phyloP scores from a whole-genome alignment of 2,888 invertebrate genomes.

The Macroteleia sp. region DNA sequence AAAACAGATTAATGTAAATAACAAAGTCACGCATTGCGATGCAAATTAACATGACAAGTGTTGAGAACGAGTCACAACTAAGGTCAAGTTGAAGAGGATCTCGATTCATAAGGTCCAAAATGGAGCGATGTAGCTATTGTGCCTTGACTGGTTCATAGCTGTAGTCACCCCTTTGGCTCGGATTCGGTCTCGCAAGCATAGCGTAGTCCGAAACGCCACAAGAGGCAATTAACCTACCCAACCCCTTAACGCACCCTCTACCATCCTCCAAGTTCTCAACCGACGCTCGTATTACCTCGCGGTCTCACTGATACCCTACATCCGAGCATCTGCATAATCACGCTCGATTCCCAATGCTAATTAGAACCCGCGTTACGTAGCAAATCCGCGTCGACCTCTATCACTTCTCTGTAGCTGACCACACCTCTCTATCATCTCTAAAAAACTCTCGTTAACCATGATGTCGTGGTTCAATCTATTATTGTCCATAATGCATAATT shows the following conservation, averaged over 20 bases:
- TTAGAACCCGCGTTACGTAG: constrained; percentile 78
- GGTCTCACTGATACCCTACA: constrained; percentile 74
- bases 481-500: too few relatives aligned
- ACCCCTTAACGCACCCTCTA: constrained; percentile 71
- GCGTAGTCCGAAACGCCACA: constrained; percentile 77
- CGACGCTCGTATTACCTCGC: constrained; percentile 43
- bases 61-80: constrained; percentile 68
- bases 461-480: constrained; percentile 10
- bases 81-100: constrained; percentile 74
- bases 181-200: constrained; percentile 71
- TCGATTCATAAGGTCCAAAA: constrained; percentile 70
- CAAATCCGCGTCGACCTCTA: constrained; percentile 78
- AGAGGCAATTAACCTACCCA: constrained; percentile 82
- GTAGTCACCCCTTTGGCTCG: not conserved
- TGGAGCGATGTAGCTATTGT: constrained; percentile 71
- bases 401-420: constrained; percentile 71
- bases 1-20: constrained; percentile 34
- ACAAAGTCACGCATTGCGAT: constrained; percentile 69
- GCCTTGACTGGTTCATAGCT: not conserved
- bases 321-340: constrained; percentile 81
- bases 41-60: constrained; percentile 74
- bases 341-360: constrained; percentile 82
- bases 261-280: constrained; percentile 42
- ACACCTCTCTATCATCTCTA: constrained; percentile 57
- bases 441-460: constrained; percentile 31